Conservation (phyloP, 2,113 vertebrate genomes). For the Ceyx cyanopectus region DNA sequence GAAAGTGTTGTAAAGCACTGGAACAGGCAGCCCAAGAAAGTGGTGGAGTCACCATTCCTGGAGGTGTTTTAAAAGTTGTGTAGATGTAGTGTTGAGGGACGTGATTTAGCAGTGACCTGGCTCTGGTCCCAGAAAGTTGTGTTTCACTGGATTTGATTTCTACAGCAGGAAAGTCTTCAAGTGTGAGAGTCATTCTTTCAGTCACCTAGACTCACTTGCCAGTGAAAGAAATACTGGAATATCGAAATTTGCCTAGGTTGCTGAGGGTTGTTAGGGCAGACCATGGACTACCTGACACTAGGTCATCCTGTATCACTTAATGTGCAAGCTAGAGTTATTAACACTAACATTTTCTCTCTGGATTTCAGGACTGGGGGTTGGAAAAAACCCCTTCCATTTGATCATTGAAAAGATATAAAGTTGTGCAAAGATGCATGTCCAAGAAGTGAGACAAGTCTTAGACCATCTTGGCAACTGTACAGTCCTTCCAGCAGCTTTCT, state of each 20-base stretch:
- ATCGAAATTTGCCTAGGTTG: background rate
- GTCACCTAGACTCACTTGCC: background rate
- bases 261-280: background rate
- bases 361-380: background rate
- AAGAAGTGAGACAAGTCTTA: background rate
- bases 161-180: background rate
- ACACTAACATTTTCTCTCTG: background rate
- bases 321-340: background rate
- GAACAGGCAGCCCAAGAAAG: too few species aligned
- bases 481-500: background rate
- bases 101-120: slow-evolving; percentile 63
- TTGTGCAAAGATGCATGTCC: background rate
- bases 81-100: too few species aligned
- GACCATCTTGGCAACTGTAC: background rate
- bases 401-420: background rate
- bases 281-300: background rate
- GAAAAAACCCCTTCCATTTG: background rate
- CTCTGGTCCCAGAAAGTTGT: slow-evolving; percentile 62
- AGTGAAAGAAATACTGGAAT: background rate
- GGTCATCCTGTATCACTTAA: background rate
- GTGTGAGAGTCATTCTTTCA: slow-evolving; percentile 12
- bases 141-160: slow-evolving; percentile 40
- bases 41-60: too few species aligned
- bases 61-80: too few species aligned
- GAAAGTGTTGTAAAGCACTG: too few species aligned